Evolutionary conservation across 2,113 vertebrate species (phyloP), one percentile per base, ranked within the genome.

Genomic region (Laticauda laticaudata): DNA sequence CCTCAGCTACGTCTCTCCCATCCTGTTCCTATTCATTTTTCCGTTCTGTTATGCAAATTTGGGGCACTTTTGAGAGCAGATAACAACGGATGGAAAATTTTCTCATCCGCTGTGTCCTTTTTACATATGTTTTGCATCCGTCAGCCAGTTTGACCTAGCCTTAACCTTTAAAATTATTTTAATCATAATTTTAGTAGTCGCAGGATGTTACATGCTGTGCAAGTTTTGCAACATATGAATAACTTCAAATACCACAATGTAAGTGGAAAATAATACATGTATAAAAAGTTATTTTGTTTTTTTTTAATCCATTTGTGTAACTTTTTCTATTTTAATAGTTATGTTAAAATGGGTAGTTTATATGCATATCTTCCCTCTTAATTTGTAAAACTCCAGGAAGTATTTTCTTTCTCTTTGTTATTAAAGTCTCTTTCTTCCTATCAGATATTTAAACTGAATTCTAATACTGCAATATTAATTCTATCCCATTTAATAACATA

Each of bases 401-500:
- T 91, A 92, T 53, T 75, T 90, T 53, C 10, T 18, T 18, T 6
- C n/a, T 10, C 12, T 54, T 39, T 29, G 2, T 23, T 81, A 92
- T 20, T 61, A 85, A 26, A 88, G 4, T 2, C 14, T 75, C 18
- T 1, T 9, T 86, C 90, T 86, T 56, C 39, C 92, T 59, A 81
- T 18, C 54, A 3, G 75, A 75, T 89, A 94, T 90, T 15, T 93
- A 90, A 29, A 92, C 86, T 87, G 61, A 92, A 59, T 3, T 12
- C 93, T 87, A 59, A 94, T 90, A 48, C 93, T 93, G 5, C 51
- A 3, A 15, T 86, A 29, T 59, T 92, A 51, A 81, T 92, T 9
- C 0, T 15, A 92, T 92, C 57, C 48, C 93, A 51, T 2, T 0
- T 26, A 87, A 93, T 92, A 87, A 39, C 75, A 5, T 34, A 87